These are phyloP conservation scores for Lepidurus apus DNA, from an alignment of 1,140 invertebrate species.

Conservation along the genomic window DNA sequence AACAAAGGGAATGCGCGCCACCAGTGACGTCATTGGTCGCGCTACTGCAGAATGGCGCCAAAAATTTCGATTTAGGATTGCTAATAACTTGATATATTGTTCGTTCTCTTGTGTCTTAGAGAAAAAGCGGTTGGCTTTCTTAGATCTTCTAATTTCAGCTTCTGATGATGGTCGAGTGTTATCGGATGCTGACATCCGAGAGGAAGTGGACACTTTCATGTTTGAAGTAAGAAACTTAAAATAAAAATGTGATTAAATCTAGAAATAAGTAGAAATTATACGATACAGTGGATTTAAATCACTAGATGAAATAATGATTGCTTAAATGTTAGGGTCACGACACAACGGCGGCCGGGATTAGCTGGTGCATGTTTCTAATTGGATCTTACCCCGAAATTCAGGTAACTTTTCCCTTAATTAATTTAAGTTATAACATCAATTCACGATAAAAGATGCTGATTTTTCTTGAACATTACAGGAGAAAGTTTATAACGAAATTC, in stretches of 20 bases:
- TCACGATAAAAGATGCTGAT: slow-evolving; percentile 31
- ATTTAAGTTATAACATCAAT: slow-evolving; percentile 7
- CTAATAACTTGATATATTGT: slow-evolving; percentile 27
- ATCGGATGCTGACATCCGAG: slow-evolving; percentile 60
- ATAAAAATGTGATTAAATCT: neutral
- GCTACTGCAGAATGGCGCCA: neutral
- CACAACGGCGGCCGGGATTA: slow-evolving; percentile 52
- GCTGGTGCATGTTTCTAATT: slow-evolving; percentile 51
- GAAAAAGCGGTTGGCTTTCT: slow-evolving; percentile 59
- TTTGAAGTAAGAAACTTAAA: slow-evolving; percentile 54
- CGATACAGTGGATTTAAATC: slow-evolving; percentile 40
- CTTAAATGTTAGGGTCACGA: slow-evolving; percentile 47
- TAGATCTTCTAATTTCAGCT: slow-evolving; percentile 65
- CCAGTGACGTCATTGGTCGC: neutral
- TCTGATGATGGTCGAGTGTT: slow-evolving; percentile 52
- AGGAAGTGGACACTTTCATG: slow-evolving; percentile 69
- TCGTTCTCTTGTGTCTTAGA: slow-evolving; percentile 41
- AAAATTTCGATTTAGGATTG: slow-evolving; percentile 30
- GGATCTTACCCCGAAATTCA: slow-evolving; percentile 51
- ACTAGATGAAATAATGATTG: slow-evolving; percentile 18
- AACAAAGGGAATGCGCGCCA: slow-evolving; percentile 53
- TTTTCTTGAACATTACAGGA: slow-evolving; percentile 33
- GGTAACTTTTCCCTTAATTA: slow-evolving; percentile 36
- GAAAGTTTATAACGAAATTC: slow-evolving; percentile 45
- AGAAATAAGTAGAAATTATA: slow-evolving; percentile 40